A percentile compares a stretch with the other conserved stretches of the same genome.
These are phyloP conservation scores for Smittia sp. DNA, from an alignment of 2,888 invertebrate species.

Conservation along the genomic window DNA sequence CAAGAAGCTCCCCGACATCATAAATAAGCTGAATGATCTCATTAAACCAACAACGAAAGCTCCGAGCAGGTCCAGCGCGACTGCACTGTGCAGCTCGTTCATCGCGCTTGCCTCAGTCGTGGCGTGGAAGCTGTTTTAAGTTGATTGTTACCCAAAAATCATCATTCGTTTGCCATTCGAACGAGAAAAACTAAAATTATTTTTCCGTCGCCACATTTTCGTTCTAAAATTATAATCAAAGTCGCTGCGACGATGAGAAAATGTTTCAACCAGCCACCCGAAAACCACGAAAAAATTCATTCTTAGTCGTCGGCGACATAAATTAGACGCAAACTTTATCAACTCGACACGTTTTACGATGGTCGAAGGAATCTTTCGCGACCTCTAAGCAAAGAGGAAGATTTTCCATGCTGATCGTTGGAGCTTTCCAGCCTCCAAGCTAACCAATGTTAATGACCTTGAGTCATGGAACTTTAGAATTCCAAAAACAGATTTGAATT, in stretches of 20 bases:
- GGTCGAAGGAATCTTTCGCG: no score
- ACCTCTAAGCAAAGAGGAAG: no score
- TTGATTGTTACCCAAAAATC: background rate
- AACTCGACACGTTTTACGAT: no score
- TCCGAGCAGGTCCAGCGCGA: background rate
- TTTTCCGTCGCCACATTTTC: constrained; percentile 4
- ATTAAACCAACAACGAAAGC: constrained; percentile 50
- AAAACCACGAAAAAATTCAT: constrained; percentile 7
- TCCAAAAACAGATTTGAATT: no score
- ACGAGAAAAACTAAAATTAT: background rate
- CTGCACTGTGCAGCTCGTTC: background rate
- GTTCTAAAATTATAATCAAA: constrained; percentile 9
- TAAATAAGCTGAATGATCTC: constrained; percentile 58
- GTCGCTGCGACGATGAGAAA: background rate
- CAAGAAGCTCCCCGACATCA: constrained; percentile 58
- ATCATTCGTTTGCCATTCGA: constrained; percentile 2
- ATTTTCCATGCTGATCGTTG: no score
- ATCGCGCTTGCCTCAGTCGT: no score
- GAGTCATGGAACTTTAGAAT: no score
- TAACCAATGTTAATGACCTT: no score
- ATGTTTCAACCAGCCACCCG: background rate
- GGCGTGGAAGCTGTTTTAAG: background rate
- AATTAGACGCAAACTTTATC: background rate
- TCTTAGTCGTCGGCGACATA: background rate
- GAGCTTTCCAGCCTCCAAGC: no score